Evolutionary conservation across 2,888 invertebrate genomes (phyloP).

Genomic region (Platypus cylindrus): DNA sequence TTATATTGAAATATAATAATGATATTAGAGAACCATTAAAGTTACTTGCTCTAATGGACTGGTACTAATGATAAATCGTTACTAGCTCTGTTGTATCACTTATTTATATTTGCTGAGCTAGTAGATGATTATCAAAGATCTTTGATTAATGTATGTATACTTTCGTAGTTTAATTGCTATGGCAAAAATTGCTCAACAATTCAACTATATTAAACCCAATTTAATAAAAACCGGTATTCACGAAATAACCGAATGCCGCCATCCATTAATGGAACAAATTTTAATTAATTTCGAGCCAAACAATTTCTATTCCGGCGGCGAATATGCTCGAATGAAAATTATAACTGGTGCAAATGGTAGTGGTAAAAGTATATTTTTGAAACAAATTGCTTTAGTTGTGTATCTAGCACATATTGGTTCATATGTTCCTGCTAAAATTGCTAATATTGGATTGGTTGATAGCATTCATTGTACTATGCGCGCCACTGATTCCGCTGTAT

Average conservation of each 20-base stretch:
- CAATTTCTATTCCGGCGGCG: conserved; percentile 46
- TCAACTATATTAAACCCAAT: conserved; percentile 29
- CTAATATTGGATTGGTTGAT: conserved; percentile 57
- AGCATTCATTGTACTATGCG: conserved; percentile 67
- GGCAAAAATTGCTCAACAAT: conserved; percentile 30
- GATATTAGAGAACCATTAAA: conserved; percentile 29
- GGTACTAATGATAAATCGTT: conserved; percentile 20
- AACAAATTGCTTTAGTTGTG: conserved; percentile 66
- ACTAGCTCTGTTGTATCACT: too few relatives aligned
- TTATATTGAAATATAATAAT: conserved; percentile 27
- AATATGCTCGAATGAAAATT: conserved; percentile 53
- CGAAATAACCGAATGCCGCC: conserved; percentile 42
- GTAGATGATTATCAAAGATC: neutral
- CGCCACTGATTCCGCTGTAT: conserved; percentile 61
- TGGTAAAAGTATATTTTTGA: conserved; percentile 86
- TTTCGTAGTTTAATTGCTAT: conserved; percentile 31
- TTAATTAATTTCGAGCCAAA: conserved; percentile 62
- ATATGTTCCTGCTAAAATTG: conserved; percentile 70
- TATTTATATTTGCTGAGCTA: too few relatives aligned
- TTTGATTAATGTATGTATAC: neutral
- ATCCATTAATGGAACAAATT: conserved; percentile 59
- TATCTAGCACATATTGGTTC: conserved; percentile 83
- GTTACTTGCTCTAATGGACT: conserved; percentile 29
- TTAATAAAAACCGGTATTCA: conserved; percentile 28
- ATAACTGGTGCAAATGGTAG: conserved; percentile 80